Conservation (phyloP, 2,797 vertebrate genomes). For the Hypotaenidia philippensis region DNA sequence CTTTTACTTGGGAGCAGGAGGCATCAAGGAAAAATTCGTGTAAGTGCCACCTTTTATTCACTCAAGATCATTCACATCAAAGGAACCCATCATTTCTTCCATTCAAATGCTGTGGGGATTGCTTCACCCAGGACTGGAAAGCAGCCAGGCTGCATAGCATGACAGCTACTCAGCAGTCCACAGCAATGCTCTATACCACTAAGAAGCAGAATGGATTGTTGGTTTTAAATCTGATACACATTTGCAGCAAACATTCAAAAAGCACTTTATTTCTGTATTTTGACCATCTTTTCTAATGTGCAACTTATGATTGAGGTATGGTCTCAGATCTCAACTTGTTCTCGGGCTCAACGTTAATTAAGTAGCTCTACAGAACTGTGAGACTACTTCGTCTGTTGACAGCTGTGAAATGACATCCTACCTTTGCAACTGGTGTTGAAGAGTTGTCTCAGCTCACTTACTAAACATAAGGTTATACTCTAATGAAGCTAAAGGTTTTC, state of each 20-base stretch:
- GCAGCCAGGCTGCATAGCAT: constrained; percentile 37
- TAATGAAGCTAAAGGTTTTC: not conserved
- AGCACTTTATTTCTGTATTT: not conserved
- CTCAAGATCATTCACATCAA: not conserved
- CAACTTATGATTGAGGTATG: not conserved
- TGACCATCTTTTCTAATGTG: not conserved
- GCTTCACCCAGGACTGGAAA: constrained; percentile 42
- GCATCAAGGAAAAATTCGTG: not conserved
- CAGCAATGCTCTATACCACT: not conserved
- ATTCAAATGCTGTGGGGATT: constrained; percentile 24
- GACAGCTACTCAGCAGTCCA: constrained; percentile 26
- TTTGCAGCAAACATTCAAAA: constrained; percentile 21
- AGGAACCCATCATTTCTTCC: constrained; percentile 17
- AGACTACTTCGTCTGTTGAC: not conserved
- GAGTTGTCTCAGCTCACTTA: not conserved
- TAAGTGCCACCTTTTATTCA: constrained; percentile 11
- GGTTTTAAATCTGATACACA: constrained; percentile 27
- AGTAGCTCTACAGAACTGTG: not conserved
- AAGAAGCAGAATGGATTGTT: not conserved
- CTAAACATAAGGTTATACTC: not conserved
- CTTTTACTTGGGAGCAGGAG: not conserved
- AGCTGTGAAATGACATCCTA: not conserved
- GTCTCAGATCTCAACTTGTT: not conserved
- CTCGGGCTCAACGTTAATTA: fast-evolving
- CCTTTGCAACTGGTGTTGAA: not conserved